Percentiles rank a stretch among this genome's conserved stretches.
phyloP scores from a whole-genome alignment of 2,888 invertebrate species.

The Callimorpha dominula region DNA sequence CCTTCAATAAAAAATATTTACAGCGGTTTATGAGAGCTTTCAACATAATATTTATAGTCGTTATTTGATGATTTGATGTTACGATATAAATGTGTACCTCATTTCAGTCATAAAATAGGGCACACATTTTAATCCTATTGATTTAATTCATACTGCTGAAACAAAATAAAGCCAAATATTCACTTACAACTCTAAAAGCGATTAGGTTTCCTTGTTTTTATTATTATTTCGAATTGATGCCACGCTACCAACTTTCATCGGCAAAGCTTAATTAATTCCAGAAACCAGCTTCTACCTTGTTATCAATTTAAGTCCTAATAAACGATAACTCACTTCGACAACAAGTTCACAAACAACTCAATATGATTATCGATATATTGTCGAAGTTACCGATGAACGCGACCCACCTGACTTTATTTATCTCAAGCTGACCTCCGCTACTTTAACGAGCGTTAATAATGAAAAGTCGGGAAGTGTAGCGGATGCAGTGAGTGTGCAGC shows the following conservation, averaged over 20 bases:
- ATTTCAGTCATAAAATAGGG: too few relatives aligned
- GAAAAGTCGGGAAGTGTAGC: conserved; percentile 75
- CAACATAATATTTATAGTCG: too few relatives aligned
- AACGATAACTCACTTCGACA: neutral
- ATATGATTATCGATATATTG: conserved; percentile 20
- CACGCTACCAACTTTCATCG: neutral
- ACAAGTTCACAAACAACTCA: conserved; percentile 13
- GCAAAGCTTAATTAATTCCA: neutral
- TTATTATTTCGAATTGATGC: neutral
- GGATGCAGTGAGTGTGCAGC: conserved; percentile 60
- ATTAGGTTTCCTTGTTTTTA: neutral
- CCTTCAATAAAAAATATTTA: too few relatives aligned
- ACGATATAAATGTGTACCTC: too few relatives aligned
- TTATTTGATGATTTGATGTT: too few relatives aligned
- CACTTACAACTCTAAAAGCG: too few relatives aligned
- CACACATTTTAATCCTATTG: too few relatives aligned
- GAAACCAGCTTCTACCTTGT: neutral
- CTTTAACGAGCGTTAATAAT: conserved; percentile 68
- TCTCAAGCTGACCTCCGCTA: conserved; percentile 65
- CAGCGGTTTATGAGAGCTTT: too few relatives aligned
- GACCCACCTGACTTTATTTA: conserved; percentile 57
- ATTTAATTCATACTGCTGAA: too few relatives aligned
- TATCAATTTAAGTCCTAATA: neutral
- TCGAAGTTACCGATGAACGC: conserved; percentile 21
- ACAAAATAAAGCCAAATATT: too few relatives aligned